Base-by-base conservation (phyloP, 64 coral and sea anemone species). In the Hydrozoanthus tunicans region DNA sequence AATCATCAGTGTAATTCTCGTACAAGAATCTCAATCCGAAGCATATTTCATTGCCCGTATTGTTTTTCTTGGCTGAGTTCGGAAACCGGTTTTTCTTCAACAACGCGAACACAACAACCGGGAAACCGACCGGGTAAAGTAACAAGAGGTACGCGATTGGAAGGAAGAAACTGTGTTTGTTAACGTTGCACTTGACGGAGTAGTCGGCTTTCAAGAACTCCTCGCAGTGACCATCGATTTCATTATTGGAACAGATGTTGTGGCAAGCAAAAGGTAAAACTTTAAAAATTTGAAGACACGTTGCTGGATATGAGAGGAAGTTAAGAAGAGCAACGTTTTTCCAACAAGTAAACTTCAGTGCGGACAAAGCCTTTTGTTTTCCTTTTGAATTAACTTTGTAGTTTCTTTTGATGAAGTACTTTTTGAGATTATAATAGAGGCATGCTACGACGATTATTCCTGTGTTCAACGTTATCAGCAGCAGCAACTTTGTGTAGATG, bases 1-100 rank as follows among this genome's bases (percentile, higher is more conserved):
- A 94, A 23, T 79, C 91, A 80, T 89, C 93, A 85, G 81, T 56
- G 25, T 94, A 91, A n/a, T 91, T 94, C 78, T 94, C 93, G 25
- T 86, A 91, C 2, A 94, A 54, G 9, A 94, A 94, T 9, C 93
- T 90, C 13, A 94, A 56, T 10, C 93, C 80, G 9, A n/a, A 23
- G 5, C 80, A 70, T 59, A 94, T 83, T 25, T 10, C 58, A 15
- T 76, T 90, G 14, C n/a, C 9, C 63, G 53, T 8, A 6, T 24
- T 11, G 9, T 86, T 27, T 25, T 13, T 56, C 77, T 1, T 54
- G 61, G 56, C 23, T 63, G 15, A 58, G 6, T 77, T 73, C 63
- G 11, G 10, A 53, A 17, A n/a, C 81, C 62, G 62, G 20, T 61
- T 59, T 61, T 90, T 90, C 58, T 73, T 62, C 56, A 90, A 25